A percentile compares a stretch with the other conserved stretches of the same genome.
Conservation (phyloP, 2,888 invertebrate species). For the Ophonus ardosiacus region DNA sequence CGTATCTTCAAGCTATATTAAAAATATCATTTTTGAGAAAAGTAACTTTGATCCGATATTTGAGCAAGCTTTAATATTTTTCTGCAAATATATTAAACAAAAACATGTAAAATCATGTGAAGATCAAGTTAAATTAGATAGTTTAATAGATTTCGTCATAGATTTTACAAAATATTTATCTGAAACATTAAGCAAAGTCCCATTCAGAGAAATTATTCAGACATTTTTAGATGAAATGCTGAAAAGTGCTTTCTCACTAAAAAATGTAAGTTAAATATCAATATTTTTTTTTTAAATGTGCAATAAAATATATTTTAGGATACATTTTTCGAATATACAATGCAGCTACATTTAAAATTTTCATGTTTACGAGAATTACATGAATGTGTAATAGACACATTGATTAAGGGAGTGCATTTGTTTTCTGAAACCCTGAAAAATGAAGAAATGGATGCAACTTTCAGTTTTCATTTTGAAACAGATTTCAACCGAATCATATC, state of each 20-base stretch:
- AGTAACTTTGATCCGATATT: conserved; percentile 31
- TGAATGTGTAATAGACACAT: conserved; percentile 6
- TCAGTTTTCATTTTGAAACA: conserved; percentile 15
- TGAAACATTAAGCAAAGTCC: conserved; percentile 32
- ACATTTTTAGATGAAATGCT: not conserved
- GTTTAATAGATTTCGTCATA: conserved; percentile 10
- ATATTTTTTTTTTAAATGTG: not conserved
- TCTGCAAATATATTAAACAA: conserved; percentile 35
- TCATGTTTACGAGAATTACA: not conserved
- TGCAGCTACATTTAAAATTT: conserved; percentile 14
- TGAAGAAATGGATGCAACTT: not conserved
- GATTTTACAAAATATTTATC: conserved; percentile 33
- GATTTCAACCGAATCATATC: not conserved
- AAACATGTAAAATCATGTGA: not conserved
- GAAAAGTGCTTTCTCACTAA: not conserved
- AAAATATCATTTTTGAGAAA: conserved; percentile 5
- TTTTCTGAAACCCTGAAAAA: conserved; percentile 23
- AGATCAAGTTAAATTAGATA: conserved; percentile 14
- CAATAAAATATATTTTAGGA: conserved; percentile 15
- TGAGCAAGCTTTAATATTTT: conserved; percentile 11
- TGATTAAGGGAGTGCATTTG: not conserved
- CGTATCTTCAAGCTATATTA: conserved; percentile 5
- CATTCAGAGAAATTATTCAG: conserved; percentile 41
- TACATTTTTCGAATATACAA: not conserved
- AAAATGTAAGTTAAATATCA: conserved; percentile 48